Percentiles rank a stretch among this genome's conserved stretches.
Conservation (phyloP, 2,888 invertebrate genomes). For the Lycophotia porphyrea region DNA sequence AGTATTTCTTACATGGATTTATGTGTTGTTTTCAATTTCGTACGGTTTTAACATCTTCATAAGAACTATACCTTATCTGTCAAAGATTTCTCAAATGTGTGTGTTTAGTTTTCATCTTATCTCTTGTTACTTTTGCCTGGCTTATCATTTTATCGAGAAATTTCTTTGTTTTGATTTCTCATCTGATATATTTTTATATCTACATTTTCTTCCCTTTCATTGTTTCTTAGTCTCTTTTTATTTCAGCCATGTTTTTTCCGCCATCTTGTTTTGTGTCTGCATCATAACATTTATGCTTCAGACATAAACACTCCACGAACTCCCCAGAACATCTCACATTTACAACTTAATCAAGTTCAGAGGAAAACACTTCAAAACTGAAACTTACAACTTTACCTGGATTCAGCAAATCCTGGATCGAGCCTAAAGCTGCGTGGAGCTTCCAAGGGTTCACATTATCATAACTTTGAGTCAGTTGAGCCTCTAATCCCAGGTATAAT, state of each 20-base stretch:
- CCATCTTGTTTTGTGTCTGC: not conserved
- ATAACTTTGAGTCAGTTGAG: conserved; percentile 84
- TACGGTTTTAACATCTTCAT: not conserved
- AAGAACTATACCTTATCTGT: too few relatives aligned
- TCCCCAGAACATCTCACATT: conserved; percentile 23
- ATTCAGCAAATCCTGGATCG: conserved; percentile 70
- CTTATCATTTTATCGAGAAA: not conserved
- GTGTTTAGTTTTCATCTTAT: too few relatives aligned
- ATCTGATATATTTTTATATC: not conserved
- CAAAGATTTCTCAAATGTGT: not conserved
- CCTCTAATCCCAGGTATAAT: conserved; percentile 80
- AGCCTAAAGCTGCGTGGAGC: conserved; percentile 68
- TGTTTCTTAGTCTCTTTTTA: not conserved
- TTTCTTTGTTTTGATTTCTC: not conserved
- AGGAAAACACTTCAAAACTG: conserved; percentile 54
- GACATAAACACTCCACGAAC: conserved; percentile 6
- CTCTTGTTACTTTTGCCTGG: too few relatives aligned
- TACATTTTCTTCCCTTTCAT: not conserved
- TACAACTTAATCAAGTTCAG: conserved; percentile 62
- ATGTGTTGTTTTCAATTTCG: not conserved
- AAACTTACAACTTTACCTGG: conserved; percentile 68
- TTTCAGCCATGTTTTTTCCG: not conserved
- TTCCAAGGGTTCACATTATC: conserved; percentile 83
- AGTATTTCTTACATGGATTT: not conserved
- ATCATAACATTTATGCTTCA: conserved; percentile 1